Base-by-base conservation (phyloP, 2,888 invertebrate species). In the Sialis fuliginosa region DNA sequence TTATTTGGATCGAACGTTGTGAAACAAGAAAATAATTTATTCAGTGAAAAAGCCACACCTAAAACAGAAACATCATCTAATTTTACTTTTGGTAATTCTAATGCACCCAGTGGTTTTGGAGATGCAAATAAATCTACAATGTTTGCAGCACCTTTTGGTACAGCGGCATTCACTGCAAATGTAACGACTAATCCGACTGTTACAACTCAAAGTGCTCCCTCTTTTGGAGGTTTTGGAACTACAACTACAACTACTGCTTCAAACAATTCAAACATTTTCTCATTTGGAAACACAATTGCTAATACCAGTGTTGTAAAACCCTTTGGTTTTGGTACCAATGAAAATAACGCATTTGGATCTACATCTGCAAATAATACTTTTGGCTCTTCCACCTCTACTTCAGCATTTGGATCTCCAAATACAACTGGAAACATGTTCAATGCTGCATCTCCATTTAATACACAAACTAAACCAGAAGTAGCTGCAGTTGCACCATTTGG, bases 331-430 rank as follows among this genome's bases (percentile, higher is more conserved):
- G 42, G 42, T 31, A 30, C 10, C 8, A 22, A 42, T 31, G 10
- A 13, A 42, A 42, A 22, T 42, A 31, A 31, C 5, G n/a, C 42
- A 22, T 42, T 42, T 42, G 42, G 42, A 30, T 13, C 45, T 45
- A 10, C 45, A 39, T 10, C 45, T 33, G 31, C 13, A 7, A n/a
- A 8, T n/a, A 31, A 12, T 39, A 4, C 42, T 42, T 44, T 44
- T 44, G 34, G 44, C 10, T 12, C 34, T 10, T 12, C 44, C 6
- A 34, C 13, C 34, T 22, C 34, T 32, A 5, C 13, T 4, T 10
- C 49, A 10, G 33, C 33, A 6, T 43, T 44, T 6, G 30, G 40
- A 7, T 33, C 51, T 50, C 41, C 6, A 46, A 48, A 6, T 33
- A 46, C 22, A 22, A 22, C 22, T 22, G 22, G 22, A 22, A 22